Conservation (phyloP, 1,140 invertebrate genomes). For the Colletes latitarsis region DNA sequence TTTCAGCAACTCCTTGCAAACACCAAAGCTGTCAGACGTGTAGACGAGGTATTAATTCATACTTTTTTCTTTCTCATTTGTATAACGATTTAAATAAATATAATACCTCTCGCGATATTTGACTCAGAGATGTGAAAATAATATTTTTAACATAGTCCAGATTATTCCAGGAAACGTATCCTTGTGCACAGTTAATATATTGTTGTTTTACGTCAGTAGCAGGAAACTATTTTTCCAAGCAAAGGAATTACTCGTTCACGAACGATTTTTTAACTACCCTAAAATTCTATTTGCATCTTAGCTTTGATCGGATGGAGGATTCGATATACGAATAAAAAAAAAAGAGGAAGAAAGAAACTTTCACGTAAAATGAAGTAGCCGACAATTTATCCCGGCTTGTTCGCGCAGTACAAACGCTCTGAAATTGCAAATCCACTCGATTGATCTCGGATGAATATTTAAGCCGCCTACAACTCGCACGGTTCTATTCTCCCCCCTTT, state of each 20-base stretch:
- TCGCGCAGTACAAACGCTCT: conserved; percentile 42
- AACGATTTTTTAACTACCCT: conserved; percentile 23
- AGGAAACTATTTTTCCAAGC: background rate
- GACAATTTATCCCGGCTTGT: conserved; percentile 40
- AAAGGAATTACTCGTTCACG: background rate
- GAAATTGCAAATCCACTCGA: conserved; percentile 50
- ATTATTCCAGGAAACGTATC: too few species aligned
- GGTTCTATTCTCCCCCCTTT: background rate
- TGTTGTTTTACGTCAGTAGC: too few species aligned
- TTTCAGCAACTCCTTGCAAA: background rate
- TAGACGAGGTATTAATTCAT: background rate
- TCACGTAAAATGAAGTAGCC: conserved; percentile 49
- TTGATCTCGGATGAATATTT: conserved; percentile 57
- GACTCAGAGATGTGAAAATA: background rate
- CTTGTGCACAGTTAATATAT: too few species aligned
- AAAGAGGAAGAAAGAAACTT: conserved; percentile 23
- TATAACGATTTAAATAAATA: background rate
- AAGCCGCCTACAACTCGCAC: conserved; percentile 41
- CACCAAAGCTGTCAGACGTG: too few species aligned
- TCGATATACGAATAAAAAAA: conserved; percentile 2
- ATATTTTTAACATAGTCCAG: too few species aligned
- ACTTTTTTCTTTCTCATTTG: background rate
- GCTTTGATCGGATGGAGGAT: conserved; percentile 17
- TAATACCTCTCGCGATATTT: too few species aligned
- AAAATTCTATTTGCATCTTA: conserved; percentile 49